Evolutionary conservation across 2,113 vertebrate species (phyloP), one percentile per base, ranked within the genome.

Genomic region (Lanius ludovicianus): DNA sequence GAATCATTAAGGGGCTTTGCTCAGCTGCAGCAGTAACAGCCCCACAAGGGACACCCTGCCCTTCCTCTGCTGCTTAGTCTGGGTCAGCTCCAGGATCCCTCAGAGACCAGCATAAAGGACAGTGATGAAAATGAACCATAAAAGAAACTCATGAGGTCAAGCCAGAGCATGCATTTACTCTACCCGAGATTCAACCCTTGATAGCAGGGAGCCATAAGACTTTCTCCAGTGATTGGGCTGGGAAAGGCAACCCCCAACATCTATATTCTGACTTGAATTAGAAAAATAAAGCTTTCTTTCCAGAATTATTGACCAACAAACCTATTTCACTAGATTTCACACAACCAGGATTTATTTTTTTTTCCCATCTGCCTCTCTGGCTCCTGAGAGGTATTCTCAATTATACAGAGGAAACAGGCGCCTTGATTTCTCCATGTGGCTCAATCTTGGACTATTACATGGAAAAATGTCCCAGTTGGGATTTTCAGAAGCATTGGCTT

Each of bases 91-190:
- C 52, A 25, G 4, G 5, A 69, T 90, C 88, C 92, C 90, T 67
- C 68, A 77, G 87, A 86, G 90, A 93, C 75, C 82, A 21, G 75
- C 70, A 90, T n/a, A 94, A 90, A 96, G 93, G 91, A 85, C 93
- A 96, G 85, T 67, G 82, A 97, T 94, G 94, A 94, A 96, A 96
- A 97, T 97, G 92, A 96, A 88, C 67, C 74, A 81, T 91, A 96
- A 95, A 96, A 91, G 75, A 63, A 87, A 77, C 75, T 91, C 93
- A 70, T 10, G 87, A 85, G 92, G 95, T 95, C 90, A 90, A 80
- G 85, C 27, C 60, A 21, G 37, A 20, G n/a, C 0, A 0, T 47
- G 9, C 15, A 49, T 80, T 94, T 73, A 74, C 71, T 56, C 73
- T 69, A 41, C 24, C 18, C 0, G 0, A 82, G 81, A 91, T 21